These are phyloP conservation scores for Tenthredo distinguenda DNA, from an alignment of 2,888 invertebrate species.

Conservation along the genomic window DNA sequence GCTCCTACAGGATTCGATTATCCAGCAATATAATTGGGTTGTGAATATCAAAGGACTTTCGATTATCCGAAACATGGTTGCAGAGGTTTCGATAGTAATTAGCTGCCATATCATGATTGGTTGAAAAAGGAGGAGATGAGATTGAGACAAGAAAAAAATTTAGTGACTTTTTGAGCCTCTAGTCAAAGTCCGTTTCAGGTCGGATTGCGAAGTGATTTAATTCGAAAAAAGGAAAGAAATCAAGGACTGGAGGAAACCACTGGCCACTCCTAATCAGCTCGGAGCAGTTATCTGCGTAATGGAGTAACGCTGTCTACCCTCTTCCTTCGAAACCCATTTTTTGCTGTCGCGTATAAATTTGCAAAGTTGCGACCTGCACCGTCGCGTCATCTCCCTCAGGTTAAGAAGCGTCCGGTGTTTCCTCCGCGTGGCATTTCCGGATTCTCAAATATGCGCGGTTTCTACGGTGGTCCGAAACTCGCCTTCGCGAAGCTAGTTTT, in stretches of 20 bases:
- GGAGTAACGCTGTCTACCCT: slow-evolving; percentile 40
- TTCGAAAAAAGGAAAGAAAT: not conserved
- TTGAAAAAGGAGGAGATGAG: not conserved
- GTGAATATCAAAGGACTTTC: not conserved
- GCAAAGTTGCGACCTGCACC: not conserved
- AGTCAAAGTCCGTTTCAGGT: not conserved
- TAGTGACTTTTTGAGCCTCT: not conserved
- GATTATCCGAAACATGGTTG: not conserved
- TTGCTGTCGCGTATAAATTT: slow-evolving; percentile 16
- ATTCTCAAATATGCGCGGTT: slow-evolving; percentile 38
- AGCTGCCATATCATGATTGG: not conserved
- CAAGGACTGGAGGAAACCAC: not conserved
- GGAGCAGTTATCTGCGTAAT: slow-evolving; percentile 35
- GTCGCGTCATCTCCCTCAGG: slow-evolving; percentile 4
- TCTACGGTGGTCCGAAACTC: slow-evolving; percentile 19
- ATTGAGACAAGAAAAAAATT: not conserved
- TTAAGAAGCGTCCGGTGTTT: not conserved
- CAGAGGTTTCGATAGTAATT: not conserved
- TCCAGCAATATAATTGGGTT: not conserved
- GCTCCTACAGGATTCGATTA: slow-evolving; percentile 13
- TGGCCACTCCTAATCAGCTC: slow-evolving; percentile 16
- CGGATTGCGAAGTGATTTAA: not conserved
- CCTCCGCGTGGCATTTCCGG: slow-evolving; percentile 23
- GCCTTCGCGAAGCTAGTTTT: slow-evolving; percentile 4
- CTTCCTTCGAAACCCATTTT: not conserved